These are phyloP conservation scores for Tinea pellionella DNA, from an alignment of 2,888 invertebrate species.

Conservation along the genomic window DNA sequence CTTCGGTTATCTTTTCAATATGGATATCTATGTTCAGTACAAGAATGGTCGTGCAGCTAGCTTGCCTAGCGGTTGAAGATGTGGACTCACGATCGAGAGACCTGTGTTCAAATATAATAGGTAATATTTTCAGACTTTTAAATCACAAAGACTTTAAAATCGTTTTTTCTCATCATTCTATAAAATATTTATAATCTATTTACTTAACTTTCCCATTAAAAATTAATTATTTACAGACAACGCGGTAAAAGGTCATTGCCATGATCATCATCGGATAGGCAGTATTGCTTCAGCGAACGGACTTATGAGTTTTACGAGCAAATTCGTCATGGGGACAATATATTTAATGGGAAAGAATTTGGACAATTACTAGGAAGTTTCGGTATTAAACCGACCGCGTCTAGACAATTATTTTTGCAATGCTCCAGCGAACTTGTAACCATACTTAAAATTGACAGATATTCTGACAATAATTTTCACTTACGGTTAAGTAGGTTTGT, in stretches of 20 bases:
- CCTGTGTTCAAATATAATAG: no score
- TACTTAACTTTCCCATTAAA: neutral
- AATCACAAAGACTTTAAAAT: no score
- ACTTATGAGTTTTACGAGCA: constrained; percentile 23
- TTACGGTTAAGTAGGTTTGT: no score
- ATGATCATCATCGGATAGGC: neutral
- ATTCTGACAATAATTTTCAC: no score
- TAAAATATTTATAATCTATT: neutral
- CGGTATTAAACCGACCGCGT: constrained; percentile 36
- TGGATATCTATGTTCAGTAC: neutral
- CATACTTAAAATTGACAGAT: neutral
- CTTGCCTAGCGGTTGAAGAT: no score
- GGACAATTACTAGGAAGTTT: constrained; percentile 53
- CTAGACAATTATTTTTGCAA: constrained; percentile 43
- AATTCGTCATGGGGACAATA: constrained; percentile 37
- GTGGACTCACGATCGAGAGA: no score
- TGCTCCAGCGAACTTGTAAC: constrained; percentile 23
- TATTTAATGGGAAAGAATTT: constrained; percentile 37
- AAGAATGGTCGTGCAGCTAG: no score
- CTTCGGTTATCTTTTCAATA: neutral
- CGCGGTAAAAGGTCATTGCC: neutral
- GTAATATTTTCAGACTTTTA: no score
- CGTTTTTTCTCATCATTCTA: no score
- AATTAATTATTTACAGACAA: neutral
- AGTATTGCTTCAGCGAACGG: neutral